Percentiles rank a stretch among this genome's conserved stretches.
Evolutionary conservation across 92 coral and sea anemone genomes (phyloP).

Genomic region (Meandrina meandrites): DNA sequence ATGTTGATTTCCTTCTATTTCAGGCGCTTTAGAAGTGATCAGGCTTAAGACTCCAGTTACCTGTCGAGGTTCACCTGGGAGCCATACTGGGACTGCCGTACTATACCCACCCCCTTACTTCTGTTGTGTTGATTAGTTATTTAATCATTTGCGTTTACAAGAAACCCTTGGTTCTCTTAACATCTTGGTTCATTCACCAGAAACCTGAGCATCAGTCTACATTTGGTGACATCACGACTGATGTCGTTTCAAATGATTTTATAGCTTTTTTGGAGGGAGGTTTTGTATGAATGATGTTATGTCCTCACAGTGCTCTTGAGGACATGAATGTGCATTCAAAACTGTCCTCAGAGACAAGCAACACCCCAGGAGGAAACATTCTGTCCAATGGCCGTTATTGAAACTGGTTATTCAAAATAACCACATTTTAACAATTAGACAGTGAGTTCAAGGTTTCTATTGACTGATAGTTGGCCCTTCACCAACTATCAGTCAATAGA

Average conservation of each 20-base stretch:
- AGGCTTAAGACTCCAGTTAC: neutral
- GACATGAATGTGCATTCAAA: neutral
- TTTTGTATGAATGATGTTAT: too few species aligned
- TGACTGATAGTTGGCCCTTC: too few species aligned
- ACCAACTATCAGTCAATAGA: too few species aligned
- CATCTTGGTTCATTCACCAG: neutral
- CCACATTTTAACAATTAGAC: neutral
- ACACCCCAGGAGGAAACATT: neutral
- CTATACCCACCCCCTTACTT: neutral
- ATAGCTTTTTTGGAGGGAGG: too few species aligned
- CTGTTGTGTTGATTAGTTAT: neutral
- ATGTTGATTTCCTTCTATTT: neutral
- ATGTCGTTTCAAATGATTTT: too few species aligned
- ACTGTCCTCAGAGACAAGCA: neutral
- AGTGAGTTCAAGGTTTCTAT: too few species aligned
- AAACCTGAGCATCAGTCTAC: neutral
- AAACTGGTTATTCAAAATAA: neutral
- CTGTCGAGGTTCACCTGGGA: neutral
- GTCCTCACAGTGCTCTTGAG: too few species aligned
- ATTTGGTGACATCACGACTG: neutral
- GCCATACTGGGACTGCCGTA: neutral
- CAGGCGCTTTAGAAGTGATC: constrained; percentile 22
- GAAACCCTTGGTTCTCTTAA: neutral
- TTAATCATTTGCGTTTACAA: too few species aligned
- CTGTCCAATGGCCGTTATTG: neutral